A percentile compares a stretch with the other conserved stretches of the same genome.
Conservation (phyloP, 2,113 vertebrate genomes). For the Ammodytes marinus region DNA sequence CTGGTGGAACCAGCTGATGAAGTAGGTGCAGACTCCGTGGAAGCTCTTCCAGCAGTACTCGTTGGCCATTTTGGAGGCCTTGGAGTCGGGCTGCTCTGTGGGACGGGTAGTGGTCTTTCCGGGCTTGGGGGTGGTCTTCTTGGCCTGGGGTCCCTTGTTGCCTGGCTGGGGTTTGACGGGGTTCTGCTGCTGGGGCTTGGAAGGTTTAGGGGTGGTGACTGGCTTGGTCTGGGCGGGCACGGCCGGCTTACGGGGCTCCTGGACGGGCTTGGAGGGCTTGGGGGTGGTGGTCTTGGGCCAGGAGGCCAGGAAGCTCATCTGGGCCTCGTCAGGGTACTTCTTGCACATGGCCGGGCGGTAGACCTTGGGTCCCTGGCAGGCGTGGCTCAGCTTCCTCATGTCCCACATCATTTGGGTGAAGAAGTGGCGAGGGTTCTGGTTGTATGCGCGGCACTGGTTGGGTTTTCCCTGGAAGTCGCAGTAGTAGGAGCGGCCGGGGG, state of each 20-base stretch:
- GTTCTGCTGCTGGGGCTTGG: slow-evolving; percentile 57
- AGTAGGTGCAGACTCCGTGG: slow-evolving; percentile 85
- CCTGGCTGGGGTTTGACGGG: slow-evolving; percentile 66
- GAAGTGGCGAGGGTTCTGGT: slow-evolving; percentile 86
- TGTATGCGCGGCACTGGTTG: slow-evolving; percentile 85
- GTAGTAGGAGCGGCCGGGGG: slow-evolving; percentile 82
- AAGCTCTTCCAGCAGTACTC: slow-evolving; percentile 90
- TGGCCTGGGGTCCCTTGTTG: slow-evolving; percentile 68
- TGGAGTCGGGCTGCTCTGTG: slow-evolving; percentile 69
- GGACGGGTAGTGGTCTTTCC: slow-evolving; percentile 72
- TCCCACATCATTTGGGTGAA: slow-evolving; percentile 89
- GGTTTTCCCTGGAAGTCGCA: slow-evolving; percentile 90
- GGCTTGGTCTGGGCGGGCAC: slow-evolving; percentile 61
- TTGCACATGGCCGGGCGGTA: slow-evolving; percentile 87
- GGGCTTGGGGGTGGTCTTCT: slow-evolving; percentile 69
- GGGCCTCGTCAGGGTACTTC: slow-evolving; percentile 81
- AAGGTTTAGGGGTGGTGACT: slow-evolving; percentile 55
- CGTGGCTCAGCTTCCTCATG: slow-evolving; percentile 83
- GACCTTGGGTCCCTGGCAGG: slow-evolving; percentile 84
- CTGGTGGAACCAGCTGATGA: slow-evolving; percentile 87
- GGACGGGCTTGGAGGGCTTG: slow-evolving; percentile 62
- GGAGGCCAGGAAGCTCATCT: slow-evolving; percentile 84
- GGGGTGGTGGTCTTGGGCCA: slow-evolving; percentile 75
- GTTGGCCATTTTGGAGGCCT: slow-evolving; percentile 82
- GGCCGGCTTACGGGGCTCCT: slow-evolving; percentile 58